Evolutionary conservation across 2,113 vertebrate species (phyloP).

Genomic region (Dromiciops gliroides): DNA sequence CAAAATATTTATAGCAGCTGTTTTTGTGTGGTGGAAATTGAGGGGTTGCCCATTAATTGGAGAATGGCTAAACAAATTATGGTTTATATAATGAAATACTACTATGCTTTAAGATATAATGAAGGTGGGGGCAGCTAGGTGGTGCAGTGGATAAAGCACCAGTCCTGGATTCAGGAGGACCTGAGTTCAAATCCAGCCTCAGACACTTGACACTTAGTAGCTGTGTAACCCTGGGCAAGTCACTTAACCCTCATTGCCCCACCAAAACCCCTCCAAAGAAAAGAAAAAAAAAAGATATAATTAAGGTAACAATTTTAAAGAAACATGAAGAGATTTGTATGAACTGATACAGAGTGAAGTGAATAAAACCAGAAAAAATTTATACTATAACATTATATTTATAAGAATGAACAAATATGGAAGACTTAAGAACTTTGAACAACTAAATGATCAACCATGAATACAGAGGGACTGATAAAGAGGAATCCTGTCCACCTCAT

Average conservation of each 20-base stretch:
- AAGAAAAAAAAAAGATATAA: too few species aligned
- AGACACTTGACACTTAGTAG: too few species aligned
- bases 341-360: not conserved
- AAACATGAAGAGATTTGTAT: not conserved
- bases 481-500: not conserved
- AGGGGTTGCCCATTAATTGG: not conserved
- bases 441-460: not conserved
- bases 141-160: too few species aligned
- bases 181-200: too few species aligned
- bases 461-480: not conserved
- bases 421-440: not conserved
- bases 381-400: not conserved
- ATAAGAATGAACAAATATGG: not conserved
- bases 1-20: not conserved
- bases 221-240: too few species aligned
- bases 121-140: too few species aligned
- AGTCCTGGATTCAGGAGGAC: too few species aligned
- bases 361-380: not conserved
- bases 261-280: too few species aligned
- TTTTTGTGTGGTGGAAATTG: not conserved
- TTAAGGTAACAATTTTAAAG: not conserved
- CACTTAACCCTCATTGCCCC: too few species aligned
- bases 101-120: not conserved
- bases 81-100: not conserved
- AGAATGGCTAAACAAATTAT: not conserved